phyloP scores from a whole-genome alignment of 2,888 invertebrate species.

The Zaprionus obscuricornis region DNA sequence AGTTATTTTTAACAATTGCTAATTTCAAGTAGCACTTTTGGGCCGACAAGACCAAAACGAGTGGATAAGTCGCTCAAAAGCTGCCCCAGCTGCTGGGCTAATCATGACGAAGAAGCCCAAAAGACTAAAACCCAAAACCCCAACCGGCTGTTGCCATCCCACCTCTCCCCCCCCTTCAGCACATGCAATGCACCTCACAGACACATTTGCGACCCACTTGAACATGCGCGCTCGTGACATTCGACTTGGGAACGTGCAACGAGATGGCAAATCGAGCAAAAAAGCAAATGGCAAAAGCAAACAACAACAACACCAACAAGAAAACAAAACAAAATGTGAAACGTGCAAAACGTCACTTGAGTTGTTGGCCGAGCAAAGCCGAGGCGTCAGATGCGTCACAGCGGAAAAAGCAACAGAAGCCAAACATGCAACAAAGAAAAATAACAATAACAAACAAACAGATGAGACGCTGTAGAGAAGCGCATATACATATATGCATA shows the following conservation, averaged over 20 bases:
- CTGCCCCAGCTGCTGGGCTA: conserved; percentile 41
- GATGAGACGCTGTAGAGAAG: conserved; percentile 39
- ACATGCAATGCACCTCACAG: conserved; percentile 3
- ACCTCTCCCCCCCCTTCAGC: conserved; percentile 13
- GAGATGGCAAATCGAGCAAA: conserved; percentile 64
- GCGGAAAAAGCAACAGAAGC: conserved; percentile 47
- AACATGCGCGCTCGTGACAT: conserved; percentile 78
- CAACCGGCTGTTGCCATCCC: no score
- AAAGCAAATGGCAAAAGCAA: conserved; percentile 25
- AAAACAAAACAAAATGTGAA: conserved; percentile 43
- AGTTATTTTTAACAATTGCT: conserved; percentile 37
- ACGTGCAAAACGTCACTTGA: conserved; percentile 72
- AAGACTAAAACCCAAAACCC: conserved; percentile 13
- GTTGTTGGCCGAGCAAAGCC: conserved; percentile 10
- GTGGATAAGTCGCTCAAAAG: conserved; percentile 53
- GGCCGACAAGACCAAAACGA: conserved; percentile 21
- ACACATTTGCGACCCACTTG: conserved; percentile 60
- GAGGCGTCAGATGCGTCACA: conserved; percentile 61
- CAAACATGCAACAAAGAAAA: conserved; percentile 26
- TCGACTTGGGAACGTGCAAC: conserved; percentile 70
- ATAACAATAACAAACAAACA: conserved; percentile 26
- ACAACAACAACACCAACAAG: conserved; percentile 17
- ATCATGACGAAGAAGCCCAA: conserved; percentile 27
- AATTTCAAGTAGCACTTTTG: conserved; percentile 6
- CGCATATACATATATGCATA: conserved; percentile 41